These are phyloP conservation scores for Agapetus fuscipes DNA, from an alignment of 2,888 invertebrate species.

Conservation along the genomic window DNA sequence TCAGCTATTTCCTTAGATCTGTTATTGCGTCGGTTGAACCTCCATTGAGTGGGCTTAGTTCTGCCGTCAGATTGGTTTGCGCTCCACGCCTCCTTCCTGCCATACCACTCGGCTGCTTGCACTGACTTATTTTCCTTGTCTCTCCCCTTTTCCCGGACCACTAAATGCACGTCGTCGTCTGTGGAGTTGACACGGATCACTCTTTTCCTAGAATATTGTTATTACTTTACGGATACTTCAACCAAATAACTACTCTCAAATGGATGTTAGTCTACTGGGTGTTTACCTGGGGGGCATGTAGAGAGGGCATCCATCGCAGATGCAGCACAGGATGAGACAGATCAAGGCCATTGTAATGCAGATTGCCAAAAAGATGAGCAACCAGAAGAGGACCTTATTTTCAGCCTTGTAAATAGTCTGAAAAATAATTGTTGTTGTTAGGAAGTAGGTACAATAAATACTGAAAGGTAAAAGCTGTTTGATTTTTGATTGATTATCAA, in stretches of 20 bases:
- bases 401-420: conserved; percentile 65
- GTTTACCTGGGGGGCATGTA: conserved; percentile 64
- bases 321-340: conserved; percentile 68
- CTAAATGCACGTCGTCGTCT: conserved; percentile 65
- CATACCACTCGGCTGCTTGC: conserved; percentile 66
- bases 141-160: conserved; percentile 60
- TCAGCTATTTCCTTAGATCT: conserved; percentile 43
- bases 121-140: conserved; percentile 65
- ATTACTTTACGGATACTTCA: conserved; percentile 20
- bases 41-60: conserved; percentile 62
- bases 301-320: conserved; percentile 77
- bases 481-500: background rate
- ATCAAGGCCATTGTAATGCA: conserved; percentile 62
- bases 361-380: conserved; percentile 65
- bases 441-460: too few species aligned
- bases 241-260: conserved; percentile 8
- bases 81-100: conserved; percentile 78
- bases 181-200: conserved; percentile 65
- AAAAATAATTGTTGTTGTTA: conserved; percentile 30
- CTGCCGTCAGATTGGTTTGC: conserved; percentile 61
- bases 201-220: conserved; percentile 58
- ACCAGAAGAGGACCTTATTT: conserved; percentile 65
- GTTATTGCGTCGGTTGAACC: conserved; percentile 58
- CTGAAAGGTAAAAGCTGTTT: too few species aligned
- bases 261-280: conserved; percentile 2